These are phyloP conservation scores for Centropristis striata DNA, from an alignment of 2,113 vertebrate species.

Conservation along the genomic window DNA sequence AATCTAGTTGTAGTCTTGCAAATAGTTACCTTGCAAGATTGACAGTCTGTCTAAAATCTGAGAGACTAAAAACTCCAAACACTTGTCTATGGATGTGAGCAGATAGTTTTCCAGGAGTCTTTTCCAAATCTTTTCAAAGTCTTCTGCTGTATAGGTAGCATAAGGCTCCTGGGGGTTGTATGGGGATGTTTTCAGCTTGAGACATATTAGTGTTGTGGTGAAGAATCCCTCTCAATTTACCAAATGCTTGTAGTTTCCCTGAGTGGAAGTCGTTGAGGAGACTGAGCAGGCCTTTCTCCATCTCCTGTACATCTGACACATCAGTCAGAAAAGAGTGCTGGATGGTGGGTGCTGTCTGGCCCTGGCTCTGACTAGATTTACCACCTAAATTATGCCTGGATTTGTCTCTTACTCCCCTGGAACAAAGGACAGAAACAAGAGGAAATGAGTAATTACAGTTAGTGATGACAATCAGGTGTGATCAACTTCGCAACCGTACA, in stretches of 20 bases:
- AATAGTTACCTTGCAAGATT: no score
- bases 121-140: no score
- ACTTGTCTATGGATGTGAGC: no score
- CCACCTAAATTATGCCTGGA: conserved; percentile 80
- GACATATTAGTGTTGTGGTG: not conserved
- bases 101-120: no score
- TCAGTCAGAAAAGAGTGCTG: conserved; percentile 98
- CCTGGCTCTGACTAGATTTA: conserved; percentile 83
- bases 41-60: no score
- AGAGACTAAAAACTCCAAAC: no score
- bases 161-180: no score
- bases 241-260: conserved; percentile 97
- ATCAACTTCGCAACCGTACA: not conserved
- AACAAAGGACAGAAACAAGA: not conserved
- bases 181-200: no score
- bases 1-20: no score
- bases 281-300: conserved; percentile 96
- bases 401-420: conserved; percentile 91
- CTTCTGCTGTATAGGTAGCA: no score
- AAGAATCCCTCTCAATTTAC: conserved; percentile 73
- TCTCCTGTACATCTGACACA: conserved; percentile 98
- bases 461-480: no score
- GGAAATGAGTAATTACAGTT: no score
- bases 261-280: conserved; percentile 99
- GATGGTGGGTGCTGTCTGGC: conserved; percentile 88